Conservation (phyloP, 2,797 vertebrate species). For the Acrocephalus scirpaceus region DNA sequence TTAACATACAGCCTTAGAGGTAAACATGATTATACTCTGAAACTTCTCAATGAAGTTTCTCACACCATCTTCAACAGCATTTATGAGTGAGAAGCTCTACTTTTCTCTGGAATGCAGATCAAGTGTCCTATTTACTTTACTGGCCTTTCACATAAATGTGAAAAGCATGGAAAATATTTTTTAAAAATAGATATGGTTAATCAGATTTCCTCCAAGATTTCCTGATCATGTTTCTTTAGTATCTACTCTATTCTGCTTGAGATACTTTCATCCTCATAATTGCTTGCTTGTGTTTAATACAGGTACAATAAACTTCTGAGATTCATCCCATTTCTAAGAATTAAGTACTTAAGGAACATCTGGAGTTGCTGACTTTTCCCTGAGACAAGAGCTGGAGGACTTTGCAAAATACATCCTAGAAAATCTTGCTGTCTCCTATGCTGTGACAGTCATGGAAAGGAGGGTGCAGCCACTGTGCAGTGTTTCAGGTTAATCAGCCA, state of each 20-base stretch:
- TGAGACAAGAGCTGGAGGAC: neutral
- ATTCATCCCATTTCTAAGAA: neutral
- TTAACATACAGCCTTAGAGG: neutral
- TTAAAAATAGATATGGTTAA: neutral
- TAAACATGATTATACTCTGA: neutral
- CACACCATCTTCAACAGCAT: neutral
- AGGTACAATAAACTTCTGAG: neutral
- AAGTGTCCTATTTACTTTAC: slow-evolving; percentile 4
- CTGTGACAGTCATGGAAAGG: neutral
- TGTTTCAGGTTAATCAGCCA: neutral
- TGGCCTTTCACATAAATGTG: neutral
- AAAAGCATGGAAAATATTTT: neutral
- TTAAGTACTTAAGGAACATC: neutral
- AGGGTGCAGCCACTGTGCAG: neutral
- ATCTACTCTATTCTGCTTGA: neutral
- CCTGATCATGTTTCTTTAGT: neutral
- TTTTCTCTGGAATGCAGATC: neutral
- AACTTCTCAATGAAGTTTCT: neutral
- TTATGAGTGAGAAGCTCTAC: neutral
- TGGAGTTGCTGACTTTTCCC: neutral
- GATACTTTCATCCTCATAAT: neutral
- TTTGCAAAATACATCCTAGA: neutral
- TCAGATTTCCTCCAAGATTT: slow-evolving; percentile 1
- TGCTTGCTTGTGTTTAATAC: neutral
- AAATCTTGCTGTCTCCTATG: neutral